A percentile compares a stretch with the other conserved stretches of the same genome.
Evolutionary conservation across 2,113 vertebrate genomes (phyloP).

Genomic region (Oncorhynchus keta): DNA sequence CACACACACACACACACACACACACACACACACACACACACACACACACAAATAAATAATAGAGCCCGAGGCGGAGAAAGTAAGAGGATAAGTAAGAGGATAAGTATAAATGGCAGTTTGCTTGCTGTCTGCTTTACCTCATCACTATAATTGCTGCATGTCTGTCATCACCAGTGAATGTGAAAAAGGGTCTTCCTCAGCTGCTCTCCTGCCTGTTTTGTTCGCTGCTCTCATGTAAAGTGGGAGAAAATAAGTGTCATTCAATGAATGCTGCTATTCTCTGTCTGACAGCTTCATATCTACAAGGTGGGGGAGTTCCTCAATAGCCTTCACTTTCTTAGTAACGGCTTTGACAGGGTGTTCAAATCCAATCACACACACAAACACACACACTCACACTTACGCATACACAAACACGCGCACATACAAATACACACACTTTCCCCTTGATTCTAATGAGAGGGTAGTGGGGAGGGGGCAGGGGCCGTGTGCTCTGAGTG

Average conservation of each 20-base stretch:
- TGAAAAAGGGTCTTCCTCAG: conserved; percentile 91
- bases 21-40: too few relatives aligned
- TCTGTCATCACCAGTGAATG: conserved; percentile 90
- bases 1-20: too few relatives aligned
- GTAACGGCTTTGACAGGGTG: conserved; percentile 95
- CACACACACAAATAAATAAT: background rate
- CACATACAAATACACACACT: conserved; percentile 26
- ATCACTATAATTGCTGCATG: conserved; percentile 94
- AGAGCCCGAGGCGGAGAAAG: background rate
- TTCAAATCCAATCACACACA: conserved; percentile 61
- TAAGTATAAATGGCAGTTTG: conserved; percentile 83
- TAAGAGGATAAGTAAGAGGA: conserved; percentile 68
- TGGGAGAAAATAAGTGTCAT: conserved; percentile 99
- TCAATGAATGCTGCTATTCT: conserved; percentile 98
- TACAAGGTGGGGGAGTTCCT: conserved; percentile 90
- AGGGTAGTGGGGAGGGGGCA: too few relatives aligned
- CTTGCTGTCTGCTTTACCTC: conserved; percentile 91
- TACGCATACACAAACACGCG: conserved; percentile 32
- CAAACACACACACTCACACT: conserved; percentile 27
- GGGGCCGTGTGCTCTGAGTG: conserved; percentile 65
- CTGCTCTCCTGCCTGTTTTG: conserved; percentile 93
- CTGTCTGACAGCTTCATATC: conserved; percentile 99
- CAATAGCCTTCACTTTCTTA: conserved; percentile 79
- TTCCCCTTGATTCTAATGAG: too few relatives aligned
- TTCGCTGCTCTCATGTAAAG: conserved; percentile 95